These are phyloP conservation scores for Maccullochella peelii DNA, from an alignment of 2,113 vertebrate species.

Conservation along the genomic window DNA sequence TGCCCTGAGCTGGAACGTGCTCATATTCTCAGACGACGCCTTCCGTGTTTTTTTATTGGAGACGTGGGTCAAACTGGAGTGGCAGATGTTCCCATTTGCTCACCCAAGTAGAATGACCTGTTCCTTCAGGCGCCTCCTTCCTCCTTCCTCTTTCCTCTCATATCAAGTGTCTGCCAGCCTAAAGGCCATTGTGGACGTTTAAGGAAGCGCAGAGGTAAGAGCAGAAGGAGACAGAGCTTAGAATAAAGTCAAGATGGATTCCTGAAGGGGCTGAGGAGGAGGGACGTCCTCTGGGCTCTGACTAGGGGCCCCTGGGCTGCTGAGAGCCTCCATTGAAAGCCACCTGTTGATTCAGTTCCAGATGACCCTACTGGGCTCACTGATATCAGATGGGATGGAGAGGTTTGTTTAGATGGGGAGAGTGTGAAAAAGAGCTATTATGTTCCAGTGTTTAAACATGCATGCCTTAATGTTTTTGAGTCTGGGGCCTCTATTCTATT, in stretches of 20 bases:
- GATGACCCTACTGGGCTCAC: slow-evolving; percentile 69
- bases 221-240: slow-evolving; percentile 45
- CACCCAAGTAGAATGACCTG: slow-evolving; percentile 80
- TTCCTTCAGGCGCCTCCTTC: slow-evolving; percentile 70
- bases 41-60: slow-evolving; percentile 68
- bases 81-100: slow-evolving; percentile 82
- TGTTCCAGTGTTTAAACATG: background rate
- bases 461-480: background rate
- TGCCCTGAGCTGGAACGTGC: slow-evolving; percentile 80
- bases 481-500: background rate
- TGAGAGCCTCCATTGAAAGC: slow-evolving; percentile 70
- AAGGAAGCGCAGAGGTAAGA: slow-evolving; percentile 63
- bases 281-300: slow-evolving; percentile 29
- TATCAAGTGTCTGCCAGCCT: slow-evolving; percentile 69
- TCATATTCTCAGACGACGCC: slow-evolving; percentile 75
- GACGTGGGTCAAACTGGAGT: slow-evolving; percentile 72
- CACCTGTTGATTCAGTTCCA: slow-evolving; percentile 83
- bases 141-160: slow-evolving; percentile 60
- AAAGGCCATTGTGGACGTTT: slow-evolving; percentile 62
- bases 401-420: slow-evolving; percentile 21
- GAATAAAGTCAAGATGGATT: slow-evolving; percentile 63
- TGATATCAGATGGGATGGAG: slow-evolving; percentile 66
- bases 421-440: slow-evolving; percentile 19
- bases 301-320: slow-evolving; percentile 39
- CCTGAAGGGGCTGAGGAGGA: slow-evolving; percentile 39